These are phyloP conservation scores for Triplophysa bombifrons DNA, from an alignment of 2,797 vertebrate genomes.

Conservation along the genomic window DNA sequence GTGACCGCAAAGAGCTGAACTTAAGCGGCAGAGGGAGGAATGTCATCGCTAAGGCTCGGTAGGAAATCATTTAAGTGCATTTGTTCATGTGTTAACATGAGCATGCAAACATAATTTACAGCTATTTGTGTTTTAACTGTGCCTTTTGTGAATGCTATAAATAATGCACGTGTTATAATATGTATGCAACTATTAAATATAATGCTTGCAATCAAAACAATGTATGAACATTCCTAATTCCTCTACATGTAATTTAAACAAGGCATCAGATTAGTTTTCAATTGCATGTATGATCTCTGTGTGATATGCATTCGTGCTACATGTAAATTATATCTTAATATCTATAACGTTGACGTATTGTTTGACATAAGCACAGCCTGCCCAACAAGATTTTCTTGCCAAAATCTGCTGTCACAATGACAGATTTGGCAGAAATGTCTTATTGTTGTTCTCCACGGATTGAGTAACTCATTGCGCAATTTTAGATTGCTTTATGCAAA, in stretches of 20 bases:
- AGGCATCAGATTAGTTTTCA: constrained; percentile 31
- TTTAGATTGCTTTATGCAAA: constrained; percentile 3
- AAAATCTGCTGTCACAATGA: not conserved
- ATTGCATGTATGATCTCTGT: constrained; percentile 55
- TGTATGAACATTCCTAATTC: not conserved
- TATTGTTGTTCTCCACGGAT: not conserved
- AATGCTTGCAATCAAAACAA: not conserved
- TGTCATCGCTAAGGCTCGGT: constrained; percentile 70
- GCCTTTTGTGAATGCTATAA: not conserved
- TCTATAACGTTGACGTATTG: not conserved
- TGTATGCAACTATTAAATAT: not conserved
- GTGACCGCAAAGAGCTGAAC: constrained; percentile 55
- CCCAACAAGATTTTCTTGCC: constrained; percentile 6
- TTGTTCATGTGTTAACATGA: not conserved
- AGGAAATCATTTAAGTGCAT: constrained; percentile 55
- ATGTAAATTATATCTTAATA: constrained; percentile 6
- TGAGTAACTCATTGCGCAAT: constrained; percentile 27
- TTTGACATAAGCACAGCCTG: not conserved
- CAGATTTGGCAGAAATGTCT: constrained; percentile 11
- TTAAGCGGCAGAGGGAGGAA: constrained; percentile 52
- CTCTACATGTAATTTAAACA: constrained; percentile 19
- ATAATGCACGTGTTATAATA: not conserved
- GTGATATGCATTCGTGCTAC: constrained; percentile 12
- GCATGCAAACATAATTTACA: not conserved
- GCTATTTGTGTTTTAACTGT: not conserved